Evolutionary conservation across 1,140 invertebrate genomes (phyloP), one percentile per base, ranked within the genome.

Genomic region (Helicoverpa zea): DNA sequence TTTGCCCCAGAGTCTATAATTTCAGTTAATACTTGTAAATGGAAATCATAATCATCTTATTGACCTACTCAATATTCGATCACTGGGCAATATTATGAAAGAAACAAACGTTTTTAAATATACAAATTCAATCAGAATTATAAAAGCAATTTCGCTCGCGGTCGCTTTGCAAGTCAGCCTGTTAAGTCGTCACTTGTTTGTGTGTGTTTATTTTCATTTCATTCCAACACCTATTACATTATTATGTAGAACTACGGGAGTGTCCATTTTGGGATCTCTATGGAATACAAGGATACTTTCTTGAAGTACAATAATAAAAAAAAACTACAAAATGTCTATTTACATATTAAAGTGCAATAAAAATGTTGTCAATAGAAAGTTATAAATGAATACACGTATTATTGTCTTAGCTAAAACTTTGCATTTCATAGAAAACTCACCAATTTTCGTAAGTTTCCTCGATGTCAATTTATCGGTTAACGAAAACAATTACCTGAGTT

Each of bases 41-140:
- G n/a, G 5, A 54, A 16, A 54, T 54, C 23, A 58, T 12, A 23
- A 23, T 23, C 9, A 58, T 58, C 18, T 58, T 11, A 58, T 23
- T 1, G 10, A 11, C 23, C 2, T 18, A 18, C 23, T 18, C 23
- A 23, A 23, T 58, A 10, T 23, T 23, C 47, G 18, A 51, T 51
- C 0, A 68, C 43, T 47, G 43, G 43, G 49, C 16, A 72, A 72
- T 29, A 51, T 29, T 54, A 72, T 35, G 1, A 56, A 56, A 35
- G 68, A 43, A 72, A 72, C 14, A 72, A 72, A 56, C 29, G 29
- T 72, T 5, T 13, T 54, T 72, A 72, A 72, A 16, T 35, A 30
- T 70, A 56, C 12, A 56, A 72, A 12, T 54, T 72, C 68, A 72
- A 72, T 72, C 51, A 54, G 68, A 72, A 30, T 72, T 54, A 49